Base-by-base conservation (phyloP, 2,888 invertebrate genomes). In the Onchidella celtica region DNA sequence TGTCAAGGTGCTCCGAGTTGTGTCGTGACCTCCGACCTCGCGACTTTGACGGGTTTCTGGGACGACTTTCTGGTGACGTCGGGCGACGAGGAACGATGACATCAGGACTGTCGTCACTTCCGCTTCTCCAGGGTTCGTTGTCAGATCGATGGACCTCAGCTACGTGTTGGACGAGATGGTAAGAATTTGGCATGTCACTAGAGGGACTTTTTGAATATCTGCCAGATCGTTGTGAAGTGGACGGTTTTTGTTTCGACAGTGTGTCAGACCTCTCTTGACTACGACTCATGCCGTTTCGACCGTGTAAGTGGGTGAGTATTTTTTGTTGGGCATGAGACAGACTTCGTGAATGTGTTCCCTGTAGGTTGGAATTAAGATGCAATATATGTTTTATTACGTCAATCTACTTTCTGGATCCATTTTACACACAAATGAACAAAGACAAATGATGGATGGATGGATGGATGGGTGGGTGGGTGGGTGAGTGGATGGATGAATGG, bases 301-400 rank as follows among this genome's bases (percentile, higher is more conserved):
- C n/a, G 17, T 76, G 75, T 24, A 76, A 47, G 34, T 76, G 75
- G n/a, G 17, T 47, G 17, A 76, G 65, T 3, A 76, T 76, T n/a
- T 65, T 76, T 65, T 65, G 27, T 47, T 76, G 75, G 34, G 75
- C 65, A 4, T n/a, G n/a, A 27, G 75, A 76, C 21, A 76, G 65
- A 14, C 40, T 47, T 14, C 21, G 24, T 3, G 63, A 1, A n/a
- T 38, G 40, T 14, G 21, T 1, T 47, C 59, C 65, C 75, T 76
- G 65, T 24, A 3, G 14, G 27, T 14, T n/a, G n/a, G n/a, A n/a
- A n/a, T n/a, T 9, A 9, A 63, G 55, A 55, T 55, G 9, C n/a
- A n/a, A n/a, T n/a, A n/a, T n/a, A n/a, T n/a, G n/a, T n/a, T n/a
- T n/a, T n/a, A n/a, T n/a, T n/a, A n/a, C n/a, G n/a, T n/a, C n/a